phyloP scores from a whole-genome alignment of 2,888 invertebrate species.

The Matsumyia berberina region DNA sequence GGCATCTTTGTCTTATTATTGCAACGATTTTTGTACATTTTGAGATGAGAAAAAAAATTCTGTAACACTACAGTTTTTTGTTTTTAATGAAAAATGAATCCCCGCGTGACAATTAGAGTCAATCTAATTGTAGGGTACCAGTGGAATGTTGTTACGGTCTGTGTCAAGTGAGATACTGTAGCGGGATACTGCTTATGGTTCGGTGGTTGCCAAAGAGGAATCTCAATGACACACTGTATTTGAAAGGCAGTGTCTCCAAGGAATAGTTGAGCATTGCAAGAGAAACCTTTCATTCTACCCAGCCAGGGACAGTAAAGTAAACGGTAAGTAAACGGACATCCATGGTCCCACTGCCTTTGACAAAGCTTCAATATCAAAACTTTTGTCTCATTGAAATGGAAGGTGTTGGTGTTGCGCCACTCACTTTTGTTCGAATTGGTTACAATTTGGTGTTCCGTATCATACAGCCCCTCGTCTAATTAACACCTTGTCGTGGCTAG shows the following conservation, averaged over 20 bases:
- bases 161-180: slow-evolving; percentile 16
- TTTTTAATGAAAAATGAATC: slow-evolving; percentile 54
- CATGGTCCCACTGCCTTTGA: no score
- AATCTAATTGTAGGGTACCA: slow-evolving; percentile 58
- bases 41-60: background rate
- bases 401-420: background rate
- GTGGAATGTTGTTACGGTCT: slow-evolving; percentile 50
- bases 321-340: no score
- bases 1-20: background rate
- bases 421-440: background rate
- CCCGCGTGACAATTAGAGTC: slow-evolving; percentile 65
- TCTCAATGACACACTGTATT: slow-evolving; percentile 33
- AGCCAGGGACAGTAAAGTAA: no score
- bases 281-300: no score
- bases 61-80: background rate
- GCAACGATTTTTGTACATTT: slow-evolving; percentile 12
- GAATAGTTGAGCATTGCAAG: no score
- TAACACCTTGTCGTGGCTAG: slow-evolving; percentile 18
- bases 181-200: slow-evolving; percentile 38
- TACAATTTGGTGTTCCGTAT: background rate
- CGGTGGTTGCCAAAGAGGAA: slow-evolving; percentile 19
- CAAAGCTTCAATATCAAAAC: no score
- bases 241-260: background rate
- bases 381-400: no score
- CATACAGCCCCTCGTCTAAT: background rate